phyloP scores from a whole-genome alignment of 23 tunicate genomes.

The Pegea sp. region DNA sequence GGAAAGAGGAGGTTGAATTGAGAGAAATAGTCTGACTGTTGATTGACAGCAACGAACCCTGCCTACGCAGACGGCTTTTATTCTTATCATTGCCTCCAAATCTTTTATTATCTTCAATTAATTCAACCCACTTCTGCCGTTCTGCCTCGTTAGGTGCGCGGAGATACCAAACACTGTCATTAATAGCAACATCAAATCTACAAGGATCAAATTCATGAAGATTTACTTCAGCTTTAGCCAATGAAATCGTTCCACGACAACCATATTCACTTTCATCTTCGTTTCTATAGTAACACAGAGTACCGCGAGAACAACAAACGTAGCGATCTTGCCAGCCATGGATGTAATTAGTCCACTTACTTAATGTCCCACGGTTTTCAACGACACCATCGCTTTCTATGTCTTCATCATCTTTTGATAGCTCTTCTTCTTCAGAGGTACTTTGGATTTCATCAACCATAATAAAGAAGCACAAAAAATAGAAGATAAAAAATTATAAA shows the following conservation, averaged over 20 bases:
- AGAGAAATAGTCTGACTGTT: slow-evolving; percentile 45
- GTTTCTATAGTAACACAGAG: slow-evolving; percentile 43
- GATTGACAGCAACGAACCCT: slow-evolving; percentile 62
- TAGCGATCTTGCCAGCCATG: slow-evolving; percentile 83
- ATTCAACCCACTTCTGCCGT: slow-evolving; percentile 74
- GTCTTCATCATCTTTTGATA: slow-evolving; percentile 60
- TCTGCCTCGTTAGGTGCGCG: slow-evolving; percentile 45
- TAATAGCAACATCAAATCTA: slow-evolving; percentile 67
- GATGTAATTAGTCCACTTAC: slow-evolving; percentile 92
- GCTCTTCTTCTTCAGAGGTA: too few species aligned
- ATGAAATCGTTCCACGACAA: slow-evolving; percentile 67
- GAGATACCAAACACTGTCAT: slow-evolving; percentile 79
- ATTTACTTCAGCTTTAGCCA: slow-evolving; percentile 30
- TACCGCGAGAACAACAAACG: slow-evolving; percentile 55
- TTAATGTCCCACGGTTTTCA: slow-evolving; percentile 27
- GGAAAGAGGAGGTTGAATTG: slow-evolving; percentile 37
- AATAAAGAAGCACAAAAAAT: too few species aligned
- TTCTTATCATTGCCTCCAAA: slow-evolving; percentile 2
- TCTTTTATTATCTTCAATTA: slow-evolving; percentile 60
- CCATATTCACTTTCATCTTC: slow-evolving; percentile 74
- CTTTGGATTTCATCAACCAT: too few species aligned
- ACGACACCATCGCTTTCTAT: slow-evolving; percentile 16
- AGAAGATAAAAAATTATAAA: too few species aligned
- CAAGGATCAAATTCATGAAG: slow-evolving; percentile 55
- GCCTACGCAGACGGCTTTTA: slow-evolving; percentile 20